Evolutionary conservation across 2,113 vertebrate genomes (phyloP), one percentile per base, ranked within the genome.

Genomic region (Ageneiosus marmoratus): DNA sequence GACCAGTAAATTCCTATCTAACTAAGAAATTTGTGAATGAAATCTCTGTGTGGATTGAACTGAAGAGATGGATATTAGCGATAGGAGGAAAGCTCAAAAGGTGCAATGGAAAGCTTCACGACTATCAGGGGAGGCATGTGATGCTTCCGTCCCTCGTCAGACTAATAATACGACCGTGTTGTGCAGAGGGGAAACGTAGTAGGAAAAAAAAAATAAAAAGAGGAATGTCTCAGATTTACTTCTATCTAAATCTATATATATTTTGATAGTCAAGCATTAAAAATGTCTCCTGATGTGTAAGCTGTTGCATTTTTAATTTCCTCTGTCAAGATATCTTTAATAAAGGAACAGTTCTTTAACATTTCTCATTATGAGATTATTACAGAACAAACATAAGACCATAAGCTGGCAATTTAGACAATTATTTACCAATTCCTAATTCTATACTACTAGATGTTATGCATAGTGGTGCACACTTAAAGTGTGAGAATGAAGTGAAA

Each of bases 111-210:
- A 41, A 41, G 10, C 37, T 44, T 56, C 16, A 12, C 0, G 27
- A 46, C 7, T 29, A 27, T 81, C 65, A 81, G 22, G 37, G 51
- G 50, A 81, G 7, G 63, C 34, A 70, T 29, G 48, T 32, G 24
- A 81, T 50, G 53, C 65, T 37, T 20, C n/a, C 7, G 11, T 56
- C 16, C 2, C 46, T 82, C 55, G 1, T n/a, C 20, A 81, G 46
- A 60, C 44, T 69, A 37, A 53, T 60, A 20, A 58, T 50, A n/a
- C 44, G 32, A 44, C 60, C 16, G 80, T 41, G 80, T 75, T 69
- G 41, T 44, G 63, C 29, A 0, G 80, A 82, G 55, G 1, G 69
- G 80, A 60, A 58, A 50, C 48, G 70, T 34, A 48, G n/a, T 70
- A 16, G 22, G 3, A 41, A 62, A 34, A 34, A 75, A 32, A 46